Percentiles rank a stretch among this genome's conserved stretches.
Conservation (phyloP, 92 coral and sea anemone genomes). For the Parazoanthus darwini region DNA sequence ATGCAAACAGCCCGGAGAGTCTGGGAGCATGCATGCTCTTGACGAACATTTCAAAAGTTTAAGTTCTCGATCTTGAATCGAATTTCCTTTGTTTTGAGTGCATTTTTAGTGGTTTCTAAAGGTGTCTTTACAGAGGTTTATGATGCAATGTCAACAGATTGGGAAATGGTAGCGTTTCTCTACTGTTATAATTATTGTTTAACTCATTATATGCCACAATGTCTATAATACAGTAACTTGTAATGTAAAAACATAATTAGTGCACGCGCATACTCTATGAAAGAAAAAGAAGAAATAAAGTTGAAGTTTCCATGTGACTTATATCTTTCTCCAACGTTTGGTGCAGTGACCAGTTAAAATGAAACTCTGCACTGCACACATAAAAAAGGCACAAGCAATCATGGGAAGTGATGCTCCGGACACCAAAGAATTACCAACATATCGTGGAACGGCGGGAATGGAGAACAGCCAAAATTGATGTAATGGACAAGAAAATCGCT, state of each 20-base stretch:
- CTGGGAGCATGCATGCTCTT: too few relatives aligned
- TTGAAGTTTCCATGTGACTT: conserved; percentile 5
- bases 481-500: conserved; percentile 23
- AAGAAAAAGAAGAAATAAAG: conserved; percentile 1
- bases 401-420: neutral
- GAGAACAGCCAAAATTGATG: conserved; percentile 8
- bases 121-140: too few relatives aligned
- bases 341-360: conserved; percentile 76
- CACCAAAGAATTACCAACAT: too few relatives aligned
- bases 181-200: too few relatives aligned
- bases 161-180: too few relatives aligned
- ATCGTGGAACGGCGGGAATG: neutral
- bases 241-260: neutral
- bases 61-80: too few relatives aligned
- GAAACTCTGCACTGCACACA: neutral
- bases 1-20: too few relatives aligned
- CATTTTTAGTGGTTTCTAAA: too few relatives aligned
- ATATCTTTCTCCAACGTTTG: conserved; percentile 18
- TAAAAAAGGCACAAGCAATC: neutral
- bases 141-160: too few relatives aligned
- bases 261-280: neutral
- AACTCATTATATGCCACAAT: too few relatives aligned
- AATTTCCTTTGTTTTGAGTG: too few relatives aligned
- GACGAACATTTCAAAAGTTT: too few relatives aligned
- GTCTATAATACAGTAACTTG: neutral